Conservation (phyloP, 2,113 vertebrate species). For the Atrichornis clamosus region DNA sequence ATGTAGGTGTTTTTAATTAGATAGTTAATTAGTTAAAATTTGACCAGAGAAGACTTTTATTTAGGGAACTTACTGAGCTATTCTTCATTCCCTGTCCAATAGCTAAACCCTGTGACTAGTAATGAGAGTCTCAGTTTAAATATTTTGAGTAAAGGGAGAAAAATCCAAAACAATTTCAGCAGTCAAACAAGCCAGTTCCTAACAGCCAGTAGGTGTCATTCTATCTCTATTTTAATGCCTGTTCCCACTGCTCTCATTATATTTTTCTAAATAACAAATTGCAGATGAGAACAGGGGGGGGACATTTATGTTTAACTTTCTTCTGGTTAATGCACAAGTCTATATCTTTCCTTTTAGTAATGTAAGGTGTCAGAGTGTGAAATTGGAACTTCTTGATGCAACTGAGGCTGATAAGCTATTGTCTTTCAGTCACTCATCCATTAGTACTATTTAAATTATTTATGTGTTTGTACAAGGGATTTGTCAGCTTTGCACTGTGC, state of each 20-base stretch:
- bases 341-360: conserved; percentile 37
- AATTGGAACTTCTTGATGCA: conserved; percentile 47
- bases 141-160: not conserved
- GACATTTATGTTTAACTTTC: conserved; percentile 41
- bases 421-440: conserved; percentile 1
- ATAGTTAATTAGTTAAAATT: not conserved
- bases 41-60: not conserved
- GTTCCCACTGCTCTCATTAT: not conserved
- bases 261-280: conserved; percentile 30
- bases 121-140: not conserved
- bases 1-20: not conserved
- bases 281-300: not conserved
- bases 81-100: not conserved
- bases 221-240: conserved; percentile 57
- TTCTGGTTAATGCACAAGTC: conserved; percentile 45
- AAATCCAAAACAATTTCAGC: not conserved
- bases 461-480: not conserved
- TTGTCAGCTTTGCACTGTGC: not conserved
- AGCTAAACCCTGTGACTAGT: not conserved
- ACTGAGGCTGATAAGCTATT: conserved; percentile 28
- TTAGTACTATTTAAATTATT: conserved; percentile 23
- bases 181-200: not conserved
- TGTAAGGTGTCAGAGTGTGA: conserved; percentile 35
- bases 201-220: conserved; percentile 73
- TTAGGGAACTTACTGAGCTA: not conserved